Conservation (phyloP, 2,113 vertebrate species). For the Elaphurus davidianus region DNA sequence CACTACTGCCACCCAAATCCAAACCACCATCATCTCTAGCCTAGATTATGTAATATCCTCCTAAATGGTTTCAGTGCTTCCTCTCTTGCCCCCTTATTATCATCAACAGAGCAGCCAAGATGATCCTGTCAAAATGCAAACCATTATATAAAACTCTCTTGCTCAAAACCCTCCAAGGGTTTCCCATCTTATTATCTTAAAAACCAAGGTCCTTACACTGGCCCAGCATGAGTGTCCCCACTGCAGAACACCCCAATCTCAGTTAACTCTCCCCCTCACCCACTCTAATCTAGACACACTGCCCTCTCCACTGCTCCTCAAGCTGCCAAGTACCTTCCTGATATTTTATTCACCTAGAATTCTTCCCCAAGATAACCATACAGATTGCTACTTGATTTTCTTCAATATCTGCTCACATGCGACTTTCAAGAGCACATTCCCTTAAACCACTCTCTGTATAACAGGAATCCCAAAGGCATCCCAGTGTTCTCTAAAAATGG, state of each 20-base stretch:
- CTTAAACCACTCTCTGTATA: neutral
- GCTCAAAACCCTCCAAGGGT: neutral
- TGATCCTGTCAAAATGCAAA: neutral
- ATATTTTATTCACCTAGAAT: neutral
- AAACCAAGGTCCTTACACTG: neutral
- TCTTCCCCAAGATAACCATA: neutral
- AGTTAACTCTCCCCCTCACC: neutral
- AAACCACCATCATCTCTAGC: neutral
- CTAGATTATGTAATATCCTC: neutral
- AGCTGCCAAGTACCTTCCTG: neutral
- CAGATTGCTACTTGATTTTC: neutral
- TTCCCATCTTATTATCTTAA: neutral
- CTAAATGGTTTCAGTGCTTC: neutral
- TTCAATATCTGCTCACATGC: neutral
- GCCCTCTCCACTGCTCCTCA: neutral
- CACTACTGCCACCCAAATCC: neutral
- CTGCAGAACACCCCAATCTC: neutral
- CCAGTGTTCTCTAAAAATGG: neutral
- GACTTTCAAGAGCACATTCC: neutral
- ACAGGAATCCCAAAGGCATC: neutral
- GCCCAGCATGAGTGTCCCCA: neutral
- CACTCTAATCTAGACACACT: neutral
- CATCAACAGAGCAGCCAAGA: neutral
- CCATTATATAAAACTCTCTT: neutral
- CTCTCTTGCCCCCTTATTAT: neutral